These are phyloP conservation scores for Philotrypesis tridentata DNA, from an alignment of 1,140 invertebrate genomes.

Conservation along the genomic window DNA sequence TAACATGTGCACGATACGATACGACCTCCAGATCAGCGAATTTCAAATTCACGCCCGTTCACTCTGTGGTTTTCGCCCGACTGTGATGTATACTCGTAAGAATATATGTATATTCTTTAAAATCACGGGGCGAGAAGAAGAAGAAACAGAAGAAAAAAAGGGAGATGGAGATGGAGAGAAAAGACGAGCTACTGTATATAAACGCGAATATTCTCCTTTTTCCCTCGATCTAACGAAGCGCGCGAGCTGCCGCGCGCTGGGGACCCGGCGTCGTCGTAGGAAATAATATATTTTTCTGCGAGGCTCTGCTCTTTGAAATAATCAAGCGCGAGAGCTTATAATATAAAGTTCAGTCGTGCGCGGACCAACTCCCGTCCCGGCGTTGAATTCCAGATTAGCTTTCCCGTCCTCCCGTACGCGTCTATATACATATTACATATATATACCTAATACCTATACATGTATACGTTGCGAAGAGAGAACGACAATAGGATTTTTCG, in stretches of 20 bases:
- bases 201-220: not conserved
- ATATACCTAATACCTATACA: too few species aligned
- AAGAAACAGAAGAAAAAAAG: too few species aligned
- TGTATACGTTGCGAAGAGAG: constrained; percentile 4
- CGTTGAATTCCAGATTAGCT: constrained; percentile 63
- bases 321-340: constrained; percentile 12
- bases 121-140: not conserved
- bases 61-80: too few species aligned
- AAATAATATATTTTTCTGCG: constrained; percentile 23
- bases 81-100: too few species aligned
- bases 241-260: constrained; percentile 7
- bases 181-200: not conserved
- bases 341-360: constrained; percentile 61
- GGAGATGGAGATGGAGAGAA: too few species aligned
- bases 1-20: too few species aligned
- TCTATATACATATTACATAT: too few species aligned
- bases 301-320: constrained; percentile 19
- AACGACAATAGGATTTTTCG: too few species aligned
- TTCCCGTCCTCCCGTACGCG: too few species aligned
- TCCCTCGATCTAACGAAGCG: not conserved
- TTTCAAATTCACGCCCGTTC: too few species aligned
- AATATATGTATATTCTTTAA: not conserved
- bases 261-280: not conserved
- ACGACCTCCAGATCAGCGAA: too few species aligned
- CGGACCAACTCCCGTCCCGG: constrained; percentile 46